Conservation (phyloP, 2,888 invertebrate species). For the Nebria brevicollis region DNA sequence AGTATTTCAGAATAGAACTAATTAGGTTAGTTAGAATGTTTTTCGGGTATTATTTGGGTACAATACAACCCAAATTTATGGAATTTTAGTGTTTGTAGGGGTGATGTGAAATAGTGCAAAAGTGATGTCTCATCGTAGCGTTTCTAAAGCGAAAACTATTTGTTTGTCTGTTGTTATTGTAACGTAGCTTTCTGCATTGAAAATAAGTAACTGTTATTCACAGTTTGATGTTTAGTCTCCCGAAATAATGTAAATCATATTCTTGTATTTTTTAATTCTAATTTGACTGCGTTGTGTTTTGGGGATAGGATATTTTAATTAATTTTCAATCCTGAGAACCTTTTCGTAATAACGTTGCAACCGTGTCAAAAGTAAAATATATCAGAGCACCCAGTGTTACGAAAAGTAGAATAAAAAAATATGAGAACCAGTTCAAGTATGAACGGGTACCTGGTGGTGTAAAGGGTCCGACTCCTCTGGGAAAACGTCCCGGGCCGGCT, state of each 20-base stretch:
- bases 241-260: no score
- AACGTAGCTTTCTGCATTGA: neutral
- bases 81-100: neutral
- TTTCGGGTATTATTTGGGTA: constrained; percentile 6
- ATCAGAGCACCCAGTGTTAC: constrained; percentile 10
- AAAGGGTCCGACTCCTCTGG: constrained; percentile 20
- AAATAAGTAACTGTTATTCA: neutral
- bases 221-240: no score
- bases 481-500: constrained; percentile 30
- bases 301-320: no score
- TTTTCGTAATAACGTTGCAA: neutral
- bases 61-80: neutral
- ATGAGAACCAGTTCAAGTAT: constrained; percentile 5
- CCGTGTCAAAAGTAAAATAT: neutral
- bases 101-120: neutral
- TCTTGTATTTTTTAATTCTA: no score
- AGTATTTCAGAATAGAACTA: constrained; percentile 12
- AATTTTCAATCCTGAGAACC: neutral
- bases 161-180: neutral
- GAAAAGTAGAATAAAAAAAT: neutral
- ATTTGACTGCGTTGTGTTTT: no score
- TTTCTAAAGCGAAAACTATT: neutral
- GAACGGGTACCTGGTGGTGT: constrained; percentile 13
- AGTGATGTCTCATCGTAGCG: neutral
- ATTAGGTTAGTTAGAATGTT: neutral